Evolutionary conservation across 2,797 vertebrate species (phyloP), one percentile per base, ranked within the genome.

Genomic region (Avahi laniger): DNA sequence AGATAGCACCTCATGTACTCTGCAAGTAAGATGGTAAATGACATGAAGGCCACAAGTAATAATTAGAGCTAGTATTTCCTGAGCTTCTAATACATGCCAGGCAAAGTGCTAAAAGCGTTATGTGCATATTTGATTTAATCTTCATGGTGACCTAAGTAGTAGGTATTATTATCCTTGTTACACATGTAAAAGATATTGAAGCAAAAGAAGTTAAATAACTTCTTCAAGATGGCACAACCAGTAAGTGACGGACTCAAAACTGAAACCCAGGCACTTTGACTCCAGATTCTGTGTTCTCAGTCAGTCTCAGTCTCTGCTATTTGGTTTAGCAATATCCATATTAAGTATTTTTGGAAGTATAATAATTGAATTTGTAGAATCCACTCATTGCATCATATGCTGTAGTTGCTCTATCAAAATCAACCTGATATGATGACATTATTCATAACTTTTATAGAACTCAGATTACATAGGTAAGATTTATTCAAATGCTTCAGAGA

Each of bases 401-500:
- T 65, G 14, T 80, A 35, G 80, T 93, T 94, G 10, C 9, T 65
- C 12, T 87, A 30, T 72, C 26, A 83, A 80, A 80, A 35, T 83
- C 33, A 94, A 18, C 82, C 5, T 10, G 15, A 22, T 24, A 72
- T 50, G 14, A 93, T 80, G 38, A 24, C 22, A 76, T 93, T 48
- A 48, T 65, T 67, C 26, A 69, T 63, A 52, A 59, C n/a, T 82
- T 89, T 84, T 93, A 67, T 81, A 88, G 54, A 87, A 72, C 30
- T 89, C 30, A 57, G 18, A 80, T 69, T 35, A 43, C 4, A 33
- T 2, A 73, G 30, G 46, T 41, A 15, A 9, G 50, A 26, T 92
- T 94, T 78, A 87, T 61, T 95, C 22, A 89, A 14, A 18, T 85
- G 9, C 13, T 96, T 95, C n/a, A 35, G 20, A 78, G 87, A 94